Conservation (phyloP, 1,140 invertebrate species). For the Caerostris darwini region DNA sequence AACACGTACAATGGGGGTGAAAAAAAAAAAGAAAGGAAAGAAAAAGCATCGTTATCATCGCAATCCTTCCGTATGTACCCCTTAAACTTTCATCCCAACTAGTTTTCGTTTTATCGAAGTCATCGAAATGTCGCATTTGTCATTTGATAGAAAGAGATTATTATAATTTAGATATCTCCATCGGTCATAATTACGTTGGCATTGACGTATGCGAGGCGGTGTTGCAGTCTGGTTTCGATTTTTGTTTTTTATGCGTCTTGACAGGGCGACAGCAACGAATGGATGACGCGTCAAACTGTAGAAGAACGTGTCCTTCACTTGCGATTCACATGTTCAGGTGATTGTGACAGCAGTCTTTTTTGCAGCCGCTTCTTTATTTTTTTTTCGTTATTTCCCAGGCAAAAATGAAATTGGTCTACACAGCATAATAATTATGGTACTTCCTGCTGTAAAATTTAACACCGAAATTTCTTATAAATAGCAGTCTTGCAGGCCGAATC, state of each 20-base stretch:
- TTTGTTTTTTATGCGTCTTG: background rate
- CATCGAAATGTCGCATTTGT: slow-evolving; percentile 22
- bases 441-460: background rate
- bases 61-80: background rate
- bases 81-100: background rate
- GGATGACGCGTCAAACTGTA: background rate
- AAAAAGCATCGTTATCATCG: background rate
- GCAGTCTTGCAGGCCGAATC: background rate
- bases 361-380: background rate
- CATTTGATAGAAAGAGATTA: slow-evolving; percentile 41
- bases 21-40: too few relatives aligned
- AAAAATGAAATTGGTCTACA: background rate
- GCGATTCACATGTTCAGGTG: background rate
- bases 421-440: slow-evolving; percentile 30
- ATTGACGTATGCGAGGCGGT: slow-evolving; percentile 47
- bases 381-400: background rate
- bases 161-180: slow-evolving; percentile 44
- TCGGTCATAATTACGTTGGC: slow-evolving; percentile 56
- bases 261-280: background rate
- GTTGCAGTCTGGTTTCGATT: background rate
- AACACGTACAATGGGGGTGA: too few relatives aligned
- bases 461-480: background rate
- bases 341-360: slow-evolving; percentile 41
- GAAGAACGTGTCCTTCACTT: background rate
- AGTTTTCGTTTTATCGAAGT: background rate